Evolutionary conservation across 2,888 invertebrate species (phyloP), one percentile per base, ranked within the genome.

Genomic region (Hylaea fasciaria): DNA sequence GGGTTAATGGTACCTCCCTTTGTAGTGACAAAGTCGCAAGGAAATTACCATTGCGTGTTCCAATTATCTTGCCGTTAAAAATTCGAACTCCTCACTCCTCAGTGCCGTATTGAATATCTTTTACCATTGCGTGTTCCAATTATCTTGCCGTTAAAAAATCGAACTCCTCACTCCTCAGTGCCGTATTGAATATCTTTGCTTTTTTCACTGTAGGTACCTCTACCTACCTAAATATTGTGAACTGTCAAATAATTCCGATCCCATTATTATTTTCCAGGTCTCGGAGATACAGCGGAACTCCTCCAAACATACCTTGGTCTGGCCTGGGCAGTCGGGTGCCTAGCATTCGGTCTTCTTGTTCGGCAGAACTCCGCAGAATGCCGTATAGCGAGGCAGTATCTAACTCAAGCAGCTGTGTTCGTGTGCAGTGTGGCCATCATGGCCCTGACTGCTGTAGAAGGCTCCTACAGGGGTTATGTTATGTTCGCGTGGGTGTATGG

Each of bases 401-500:
- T 97, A 43, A 96, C 96, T 54, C 95, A 96, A 82, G 95, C 96
- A 0, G 96, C 96, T 0, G 95, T 96, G 40, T 95, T 96, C 77
- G 95, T 96, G 78, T 96, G 96, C 76, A 96, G 95, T 4, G 86
- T 96, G 43, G 95, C 96, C 48, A 96, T 96, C 44, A 93, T 96
- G 81, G 96, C 96, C 0, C 93, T 96, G 32, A 95, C 96, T 0
- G 95, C 95, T 0, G 95, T 96, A 16, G 95, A 95, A 68, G 96
- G 95, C 55, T 95, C 95, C 63, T 95, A 95, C 71, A 94, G 95
- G 73, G 96, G 96, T 71, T 96, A 96, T 71, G 95, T 96, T 44
- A 94, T 96, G 94, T 96, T 96, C 84, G 95, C 95, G 49, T 96
- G 96, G 96, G 94, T 96, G 79, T 96, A 96, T 78, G 96, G 96